phyloP scores from a whole-genome alignment of 2,797 vertebrate species.

The Mycteria americana region DNA sequence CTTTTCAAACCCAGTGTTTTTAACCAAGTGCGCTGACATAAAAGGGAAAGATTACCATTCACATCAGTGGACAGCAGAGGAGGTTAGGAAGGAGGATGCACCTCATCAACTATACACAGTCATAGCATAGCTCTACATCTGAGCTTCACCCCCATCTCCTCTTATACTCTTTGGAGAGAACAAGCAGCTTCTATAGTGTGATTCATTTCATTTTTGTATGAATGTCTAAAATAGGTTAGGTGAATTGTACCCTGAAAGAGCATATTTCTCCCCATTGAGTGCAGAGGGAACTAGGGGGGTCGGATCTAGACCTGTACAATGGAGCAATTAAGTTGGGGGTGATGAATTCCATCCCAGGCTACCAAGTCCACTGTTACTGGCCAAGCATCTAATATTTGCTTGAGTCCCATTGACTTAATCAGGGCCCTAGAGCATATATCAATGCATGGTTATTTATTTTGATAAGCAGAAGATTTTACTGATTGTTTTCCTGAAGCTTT shows the following conservation, averaged over 20 bases:
- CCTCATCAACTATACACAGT: background rate
- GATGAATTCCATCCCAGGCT: background rate
- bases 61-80: background rate
- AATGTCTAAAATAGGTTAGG: background rate
- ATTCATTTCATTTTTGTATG: background rate
- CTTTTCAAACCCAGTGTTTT: background rate
- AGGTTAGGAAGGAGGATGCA: background rate
- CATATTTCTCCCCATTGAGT: background rate
- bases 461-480: conserved; percentile 7
- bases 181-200: background rate
- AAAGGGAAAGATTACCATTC: background rate
- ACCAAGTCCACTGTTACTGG: background rate
- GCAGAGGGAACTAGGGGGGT: background rate
- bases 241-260: background rate
- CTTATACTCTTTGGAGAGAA: background rate
- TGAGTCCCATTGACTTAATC: background rate
- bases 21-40: background rate
- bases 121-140: background rate
- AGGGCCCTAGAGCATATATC: background rate
- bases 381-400: background rate
- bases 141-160: background rate
- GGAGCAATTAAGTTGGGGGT: background rate
- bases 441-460: conserved; percentile 25
- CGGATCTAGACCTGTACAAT: background rate
- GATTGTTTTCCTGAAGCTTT: conserved; percentile 55